Evolutionary conservation across 2,113 vertebrate species (phyloP).

Genomic region (Hippopotamus amphibius): DNA sequence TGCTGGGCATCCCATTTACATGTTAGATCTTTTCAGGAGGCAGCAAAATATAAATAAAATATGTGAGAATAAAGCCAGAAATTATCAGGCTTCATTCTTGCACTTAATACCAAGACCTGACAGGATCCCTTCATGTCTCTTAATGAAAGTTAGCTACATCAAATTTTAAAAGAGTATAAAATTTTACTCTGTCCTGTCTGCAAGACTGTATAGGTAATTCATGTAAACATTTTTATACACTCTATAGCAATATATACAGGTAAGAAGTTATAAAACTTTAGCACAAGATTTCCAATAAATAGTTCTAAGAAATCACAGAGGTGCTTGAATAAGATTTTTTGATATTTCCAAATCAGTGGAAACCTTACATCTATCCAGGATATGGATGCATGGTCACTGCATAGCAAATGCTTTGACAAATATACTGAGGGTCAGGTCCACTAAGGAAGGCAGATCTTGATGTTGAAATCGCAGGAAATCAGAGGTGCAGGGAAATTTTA

Average conservation of each 20-base stretch:
- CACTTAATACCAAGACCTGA: neutral
- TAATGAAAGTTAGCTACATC: neutral
- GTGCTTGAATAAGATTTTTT: neutral
- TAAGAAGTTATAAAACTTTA: neutral
- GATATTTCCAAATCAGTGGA: neutral
- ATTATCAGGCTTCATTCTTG: neutral
- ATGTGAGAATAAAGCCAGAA: neutral
- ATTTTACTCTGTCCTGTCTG: neutral
- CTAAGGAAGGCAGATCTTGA: neutral
- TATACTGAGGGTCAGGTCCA: neutral
- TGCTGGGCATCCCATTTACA: neutral
- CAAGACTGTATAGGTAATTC: neutral
- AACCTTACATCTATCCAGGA: neutral
- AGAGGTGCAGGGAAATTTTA: neutral
- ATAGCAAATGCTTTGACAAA: neutral
- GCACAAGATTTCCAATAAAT: neutral
- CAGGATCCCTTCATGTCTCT: neutral
- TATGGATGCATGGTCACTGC: no score
- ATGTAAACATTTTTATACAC: neutral
- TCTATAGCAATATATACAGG: neutral
- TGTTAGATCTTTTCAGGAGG: neutral
- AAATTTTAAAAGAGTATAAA: neutral
- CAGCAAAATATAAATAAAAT: neutral
- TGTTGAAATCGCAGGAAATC: neutral
- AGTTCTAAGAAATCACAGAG: conserved; percentile 27